Evolutionary conservation across 2,797 vertebrate genomes (phyloP).

Genomic region (Chloroceryle inda): DNA sequence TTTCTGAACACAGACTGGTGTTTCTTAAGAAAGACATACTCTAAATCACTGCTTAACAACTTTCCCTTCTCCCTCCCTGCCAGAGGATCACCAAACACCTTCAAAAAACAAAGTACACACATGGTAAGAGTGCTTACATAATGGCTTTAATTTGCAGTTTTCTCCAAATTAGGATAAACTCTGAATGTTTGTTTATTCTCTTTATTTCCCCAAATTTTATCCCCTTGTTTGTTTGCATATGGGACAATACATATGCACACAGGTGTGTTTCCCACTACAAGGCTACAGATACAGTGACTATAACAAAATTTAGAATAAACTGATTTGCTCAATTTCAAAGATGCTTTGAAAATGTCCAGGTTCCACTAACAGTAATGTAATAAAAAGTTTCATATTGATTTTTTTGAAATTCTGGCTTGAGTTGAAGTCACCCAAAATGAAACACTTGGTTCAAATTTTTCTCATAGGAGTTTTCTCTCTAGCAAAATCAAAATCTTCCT

Average conservation of each 20-base stretch:
- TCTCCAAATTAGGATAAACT: slow-evolving; percentile 34
- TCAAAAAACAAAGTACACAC: neutral
- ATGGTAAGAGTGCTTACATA: neutral
- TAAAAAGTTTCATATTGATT: neutral
- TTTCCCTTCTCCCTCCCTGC: neutral
- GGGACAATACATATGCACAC: neutral
- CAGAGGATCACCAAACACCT: neutral
- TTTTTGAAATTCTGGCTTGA: slow-evolving; percentile 20
- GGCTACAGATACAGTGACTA: neutral
- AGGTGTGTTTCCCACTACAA: neutral
- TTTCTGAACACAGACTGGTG: neutral
- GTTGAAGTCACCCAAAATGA: slow-evolving; percentile 38
- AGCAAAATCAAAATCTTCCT: slow-evolving; percentile 54
- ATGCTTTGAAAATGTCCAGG: neutral
- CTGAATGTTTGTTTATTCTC: slow-evolving; percentile 18
- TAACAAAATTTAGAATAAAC: neutral
- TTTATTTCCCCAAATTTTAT: neutral
- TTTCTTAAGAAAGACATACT: neutral
- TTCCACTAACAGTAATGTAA: neutral
- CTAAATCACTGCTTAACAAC: neutral
- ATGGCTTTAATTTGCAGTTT: neutral
- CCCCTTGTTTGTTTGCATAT: neutral
- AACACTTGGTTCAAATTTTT: slow-evolving; percentile 59
- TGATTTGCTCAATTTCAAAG: neutral
- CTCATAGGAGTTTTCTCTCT: slow-evolving; percentile 38